A percentile compares a stretch with the other conserved stretches of the same genome.
phyloP scores from a whole-genome alignment of 2,888 invertebrate genomes.

The Mythimna loreyi region DNA sequence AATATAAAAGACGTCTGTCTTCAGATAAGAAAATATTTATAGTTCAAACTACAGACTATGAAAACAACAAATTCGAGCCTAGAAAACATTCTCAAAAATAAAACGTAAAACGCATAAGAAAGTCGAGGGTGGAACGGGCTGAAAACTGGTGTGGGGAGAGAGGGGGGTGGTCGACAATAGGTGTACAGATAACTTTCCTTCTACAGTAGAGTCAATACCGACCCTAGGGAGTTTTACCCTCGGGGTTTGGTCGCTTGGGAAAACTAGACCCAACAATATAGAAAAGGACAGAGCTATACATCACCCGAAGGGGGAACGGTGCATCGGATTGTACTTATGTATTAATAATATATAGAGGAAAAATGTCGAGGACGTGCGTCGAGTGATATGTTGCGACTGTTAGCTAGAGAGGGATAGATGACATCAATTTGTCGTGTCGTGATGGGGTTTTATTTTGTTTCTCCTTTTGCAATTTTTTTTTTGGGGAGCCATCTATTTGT shows the following conservation, averaged over 20 bases:
- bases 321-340: constrained; percentile 87
- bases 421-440: constrained; percentile 90
- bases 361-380: constrained; percentile 89
- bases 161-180: constrained; percentile 88
- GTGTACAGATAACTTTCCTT: constrained; percentile 91
- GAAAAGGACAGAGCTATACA: constrained; percentile 85
- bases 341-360: constrained; percentile 91
- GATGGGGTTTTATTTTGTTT: constrained; percentile 91
- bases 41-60: constrained; percentile 50
- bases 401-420: constrained; percentile 90
- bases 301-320: constrained; percentile 74
- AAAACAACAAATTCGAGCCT: constrained; percentile 66
- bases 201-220: constrained; percentile 91
- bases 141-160: constrained; percentile 72
- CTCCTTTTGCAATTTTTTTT: constrained; percentile 80
- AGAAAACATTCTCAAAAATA: constrained; percentile 78
- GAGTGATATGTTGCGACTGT: constrained; percentile 90
- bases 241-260: constrained; percentile 90
- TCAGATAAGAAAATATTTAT: constrained; percentile 38
- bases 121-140: constrained; percentile 77
- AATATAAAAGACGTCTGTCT: constrained; percentile 7
- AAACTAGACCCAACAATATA: constrained; percentile 91
- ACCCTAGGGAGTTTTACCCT: constrained; percentile 91
- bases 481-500: constrained; percentile 63
- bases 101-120: constrained; percentile 90